phyloP scores from a whole-genome alignment of 2,888 invertebrate genomes.

The Epinotia demarniana region DNA sequence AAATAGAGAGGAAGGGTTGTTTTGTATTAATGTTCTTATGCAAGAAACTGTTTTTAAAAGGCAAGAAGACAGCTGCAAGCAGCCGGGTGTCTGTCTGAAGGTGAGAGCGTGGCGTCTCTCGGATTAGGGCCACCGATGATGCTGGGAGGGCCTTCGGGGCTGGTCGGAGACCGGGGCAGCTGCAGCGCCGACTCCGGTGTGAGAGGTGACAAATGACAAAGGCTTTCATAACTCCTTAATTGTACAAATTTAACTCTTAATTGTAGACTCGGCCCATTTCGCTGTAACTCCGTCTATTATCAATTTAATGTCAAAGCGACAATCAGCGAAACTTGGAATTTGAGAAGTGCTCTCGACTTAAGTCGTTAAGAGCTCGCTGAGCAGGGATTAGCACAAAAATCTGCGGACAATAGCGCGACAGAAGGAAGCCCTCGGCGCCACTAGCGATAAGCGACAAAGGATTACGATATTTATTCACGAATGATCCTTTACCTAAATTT shows the following conservation, averaged over 20 bases:
- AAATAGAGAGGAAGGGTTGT: slow-evolving; percentile 14
- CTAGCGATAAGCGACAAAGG: slow-evolving; percentile 40
- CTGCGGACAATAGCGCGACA: slow-evolving; percentile 41
- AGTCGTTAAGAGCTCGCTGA: slow-evolving; percentile 43
- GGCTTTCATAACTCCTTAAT: slow-evolving; percentile 21
- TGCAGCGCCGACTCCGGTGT: slow-evolving; percentile 95
- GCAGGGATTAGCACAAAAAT: slow-evolving; percentile 43
- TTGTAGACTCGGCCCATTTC: slow-evolving; percentile 11
- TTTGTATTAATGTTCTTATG: slow-evolving; percentile 1
- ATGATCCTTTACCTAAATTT: slow-evolving; percentile 31
- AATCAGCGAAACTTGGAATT: slow-evolving; percentile 35
- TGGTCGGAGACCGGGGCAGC: slow-evolving; percentile 89
- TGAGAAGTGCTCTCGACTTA: slow-evolving; percentile 32
- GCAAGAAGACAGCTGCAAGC: slow-evolving; percentile 90
- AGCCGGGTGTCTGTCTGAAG: slow-evolving; percentile 93
- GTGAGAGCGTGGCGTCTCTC: slow-evolving; percentile 91
- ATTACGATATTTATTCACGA: slow-evolving; percentile 44
- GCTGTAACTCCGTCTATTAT: slow-evolving; percentile 23
- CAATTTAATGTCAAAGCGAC: slow-evolving; percentile 34
- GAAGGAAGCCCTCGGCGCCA: slow-evolving; percentile 33
- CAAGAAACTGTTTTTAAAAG: slow-evolving; percentile 64
- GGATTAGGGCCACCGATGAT: slow-evolving; percentile 87
- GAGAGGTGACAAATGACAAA: slow-evolving; percentile 77
- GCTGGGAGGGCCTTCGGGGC: slow-evolving; percentile 79
- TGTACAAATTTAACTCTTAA: slow-evolving; percentile 14